Evolutionary conservation across 2,888 invertebrate genomes (phyloP).

Genomic region (Clusia tigrina): DNA sequence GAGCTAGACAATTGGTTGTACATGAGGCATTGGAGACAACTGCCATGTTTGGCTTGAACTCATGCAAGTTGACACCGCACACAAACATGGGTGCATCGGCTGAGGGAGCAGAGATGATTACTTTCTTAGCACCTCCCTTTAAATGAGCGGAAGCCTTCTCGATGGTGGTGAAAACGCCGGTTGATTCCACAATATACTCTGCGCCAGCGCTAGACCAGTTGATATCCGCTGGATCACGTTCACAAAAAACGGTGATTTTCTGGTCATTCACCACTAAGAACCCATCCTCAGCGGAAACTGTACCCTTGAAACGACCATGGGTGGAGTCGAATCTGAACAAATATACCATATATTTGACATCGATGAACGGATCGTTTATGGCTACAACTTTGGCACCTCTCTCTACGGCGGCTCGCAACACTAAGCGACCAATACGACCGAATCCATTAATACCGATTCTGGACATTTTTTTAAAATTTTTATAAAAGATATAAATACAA

Average conservation of each 20-base stretch:
- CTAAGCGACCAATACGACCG: constrained; percentile 91
- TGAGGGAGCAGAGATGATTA: constrained; percentile 97
- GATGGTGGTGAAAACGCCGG: constrained; percentile 97
- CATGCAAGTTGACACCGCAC: constrained; percentile 93
- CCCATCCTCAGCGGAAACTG: constrained; percentile 80
- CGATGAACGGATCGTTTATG: constrained; percentile 98
- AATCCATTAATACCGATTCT: constrained; percentile 96
- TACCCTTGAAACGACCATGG: constrained; percentile 95
- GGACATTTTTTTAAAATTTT: too few relatives aligned
- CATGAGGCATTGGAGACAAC: constrained; percentile 97
- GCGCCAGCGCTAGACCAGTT: constrained; percentile 77
- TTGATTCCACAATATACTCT: constrained; percentile 97
- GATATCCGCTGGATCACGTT: constrained; percentile 58
- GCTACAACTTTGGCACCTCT: constrained; percentile 89
- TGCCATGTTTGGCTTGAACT: constrained; percentile 84
- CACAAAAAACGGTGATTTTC: constrained; percentile 72
- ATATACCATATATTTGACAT: constrained; percentile 98
- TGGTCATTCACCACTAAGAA: constrained; percentile 87
- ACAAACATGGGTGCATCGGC: constrained; percentile 99
- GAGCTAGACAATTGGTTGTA: constrained; percentile 99
- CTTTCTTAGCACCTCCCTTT: constrained; percentile 94
- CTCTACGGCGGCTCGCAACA: constrained; percentile 64
- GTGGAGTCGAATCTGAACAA: constrained; percentile 99
- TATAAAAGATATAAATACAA: too few relatives aligned
- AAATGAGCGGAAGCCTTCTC: constrained; percentile 94